Percentiles rank a stretch among this genome's conserved stretches.
Evolutionary conservation across 2,888 invertebrate genomes (phyloP).

Genomic region (Syrista parreyssii): DNA sequence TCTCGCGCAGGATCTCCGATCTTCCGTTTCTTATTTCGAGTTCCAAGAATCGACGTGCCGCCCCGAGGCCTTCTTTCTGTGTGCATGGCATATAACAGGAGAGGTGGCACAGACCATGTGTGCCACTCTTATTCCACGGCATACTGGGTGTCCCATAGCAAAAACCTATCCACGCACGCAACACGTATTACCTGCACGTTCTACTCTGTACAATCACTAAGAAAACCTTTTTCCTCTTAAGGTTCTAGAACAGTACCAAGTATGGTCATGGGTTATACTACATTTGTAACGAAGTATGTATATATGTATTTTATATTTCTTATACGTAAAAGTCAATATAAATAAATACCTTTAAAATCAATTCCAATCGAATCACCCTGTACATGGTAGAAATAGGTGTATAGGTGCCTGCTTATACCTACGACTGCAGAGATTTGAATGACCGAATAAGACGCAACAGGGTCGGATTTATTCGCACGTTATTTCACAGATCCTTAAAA

Average conservation of each 20-base stretch:
- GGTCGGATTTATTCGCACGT: constrained; percentile 31
- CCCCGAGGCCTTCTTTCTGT: constrained; percentile 13
- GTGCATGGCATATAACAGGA: constrained; percentile 21
- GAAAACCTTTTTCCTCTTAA: not conserved
- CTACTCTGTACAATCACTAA: not conserved
- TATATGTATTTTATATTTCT: not conserved
- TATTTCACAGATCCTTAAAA: not conserved
- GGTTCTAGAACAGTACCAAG: not conserved
- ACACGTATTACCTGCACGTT: not conserved
- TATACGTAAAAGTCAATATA: not conserved
- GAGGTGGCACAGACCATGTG: not conserved
- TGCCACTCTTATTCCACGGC: not conserved
- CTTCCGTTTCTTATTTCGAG: constrained; percentile 39
- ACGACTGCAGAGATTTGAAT: constrained; percentile 49
- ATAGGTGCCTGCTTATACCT: constrained; percentile 30
- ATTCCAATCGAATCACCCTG: constrained; percentile 44
- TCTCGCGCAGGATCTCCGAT: constrained; percentile 40
- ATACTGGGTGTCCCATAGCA: not conserved
- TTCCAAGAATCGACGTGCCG: constrained; percentile 32
- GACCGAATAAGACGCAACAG: constrained; percentile 44
- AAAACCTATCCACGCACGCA: not conserved
- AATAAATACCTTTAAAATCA: constrained; percentile 7
- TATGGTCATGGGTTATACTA: not conserved
- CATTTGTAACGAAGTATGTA: not conserved
- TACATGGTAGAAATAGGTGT: constrained; percentile 30